These are phyloP conservation scores for Cercopithecus neglectus DNA, from an alignment of 2,797 vertebrate genomes.

Conservation along the genomic window DNA sequence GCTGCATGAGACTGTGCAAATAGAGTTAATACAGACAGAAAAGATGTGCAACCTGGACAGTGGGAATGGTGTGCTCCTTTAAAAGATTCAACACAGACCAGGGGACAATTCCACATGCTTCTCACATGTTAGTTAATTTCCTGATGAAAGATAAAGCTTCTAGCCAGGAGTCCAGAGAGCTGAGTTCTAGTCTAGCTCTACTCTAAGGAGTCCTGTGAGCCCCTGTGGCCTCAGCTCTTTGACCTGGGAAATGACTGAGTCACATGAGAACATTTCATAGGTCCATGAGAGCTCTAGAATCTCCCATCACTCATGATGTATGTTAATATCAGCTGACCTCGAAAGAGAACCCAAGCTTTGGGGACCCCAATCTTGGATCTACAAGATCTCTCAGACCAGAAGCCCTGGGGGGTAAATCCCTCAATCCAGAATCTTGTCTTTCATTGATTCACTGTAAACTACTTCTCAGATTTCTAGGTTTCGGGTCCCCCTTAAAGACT, in stretches of 20 bases:
- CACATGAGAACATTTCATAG: neutral
- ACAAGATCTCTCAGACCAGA: neutral
- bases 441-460: neutral
- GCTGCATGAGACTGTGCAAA: no score
- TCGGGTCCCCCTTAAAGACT: neutral
- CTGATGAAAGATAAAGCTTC: no score
- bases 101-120: neutral
- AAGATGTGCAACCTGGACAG: accelerated
- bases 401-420: neutral
- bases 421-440: neutral
- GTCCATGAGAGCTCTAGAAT: neutral
- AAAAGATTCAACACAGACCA: neutral
- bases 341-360: neutral
- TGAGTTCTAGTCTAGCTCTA: neutral
- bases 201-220: neutral
- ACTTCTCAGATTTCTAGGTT: neutral
- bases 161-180: neutral
- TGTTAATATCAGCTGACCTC: neutral
- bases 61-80: neutral
- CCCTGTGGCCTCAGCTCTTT: neutral
- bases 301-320: neutral
- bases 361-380: neutral
- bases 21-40: neutral
- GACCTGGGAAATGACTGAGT: neutral
- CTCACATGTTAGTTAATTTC: no score